Evolutionary conservation across 2,113 vertebrate species (phyloP), one percentile per base, ranked within the genome.

Genomic region (Alces alces): DNA sequence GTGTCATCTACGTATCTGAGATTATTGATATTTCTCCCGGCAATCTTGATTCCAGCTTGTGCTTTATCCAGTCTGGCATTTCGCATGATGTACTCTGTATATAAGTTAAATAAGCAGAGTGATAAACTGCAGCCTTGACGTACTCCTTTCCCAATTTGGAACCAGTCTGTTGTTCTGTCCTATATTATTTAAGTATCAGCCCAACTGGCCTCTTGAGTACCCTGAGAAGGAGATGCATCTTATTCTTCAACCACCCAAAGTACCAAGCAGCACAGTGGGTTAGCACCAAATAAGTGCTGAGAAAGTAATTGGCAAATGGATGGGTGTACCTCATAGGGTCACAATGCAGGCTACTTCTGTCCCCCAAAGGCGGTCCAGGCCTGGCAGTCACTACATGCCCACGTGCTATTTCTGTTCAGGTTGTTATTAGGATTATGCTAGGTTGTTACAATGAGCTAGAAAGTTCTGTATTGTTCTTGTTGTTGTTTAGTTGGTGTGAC

Each of bases 371-470:
- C 28, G 80, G 79, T 47, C 6, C 0, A 0, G 47, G 55, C 36
- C 86, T 60, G 50, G 73, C 10, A 1, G 5, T 30, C 13, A 17
- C 64, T 57, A 7, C 54, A 39, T 25, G 25, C 33, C 25, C 66
- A 33, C 0, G 1, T 33, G 52, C 50, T 12, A 0, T 10, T 16
- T 57, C 50, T 52, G 12, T 55, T 45, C 12, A 17, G 16, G 16
- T 19, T 50, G 39, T 73, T 33, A 27, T 21, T 33, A 60, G 73
- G 39, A 43, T 33, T 50, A 70, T 36, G 55, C 88, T 50, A 30
- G 25, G 79, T 25, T 85, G 61, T 84, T n/a, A 52, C 47, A 12
- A 6, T 54, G 60, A 60, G 47, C 50, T 47, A 30, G 54, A 33
- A 85, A 55, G 55, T 47, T 89, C 36, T 43, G 0, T 58, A 6